Conservation (phyloP, 2,888 invertebrate genomes). For the Ochropacha duplaris region DNA sequence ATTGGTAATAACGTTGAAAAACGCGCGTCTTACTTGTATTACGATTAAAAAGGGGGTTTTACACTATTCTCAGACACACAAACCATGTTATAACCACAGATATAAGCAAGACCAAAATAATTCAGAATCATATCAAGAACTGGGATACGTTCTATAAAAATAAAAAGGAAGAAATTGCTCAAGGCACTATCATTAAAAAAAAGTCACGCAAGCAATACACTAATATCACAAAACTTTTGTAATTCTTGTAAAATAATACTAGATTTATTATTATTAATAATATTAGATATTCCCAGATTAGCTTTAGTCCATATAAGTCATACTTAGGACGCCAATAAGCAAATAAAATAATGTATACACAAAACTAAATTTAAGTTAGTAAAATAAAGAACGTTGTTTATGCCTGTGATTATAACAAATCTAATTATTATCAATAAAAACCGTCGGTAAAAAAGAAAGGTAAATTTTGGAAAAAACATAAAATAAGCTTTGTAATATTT, state of each 20-base stretch:
- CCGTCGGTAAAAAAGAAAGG: constrained; percentile 27
- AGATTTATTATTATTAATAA: too few relatives aligned
- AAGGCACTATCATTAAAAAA: neutral
- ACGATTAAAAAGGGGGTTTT: constrained; percentile 29
- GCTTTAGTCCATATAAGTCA: too few relatives aligned
- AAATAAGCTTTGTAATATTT: constrained; percentile 50
- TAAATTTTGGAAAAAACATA: constrained; percentile 44
- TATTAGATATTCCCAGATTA: neutral
- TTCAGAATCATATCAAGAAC: neutral
- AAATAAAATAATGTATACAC: too few relatives aligned
- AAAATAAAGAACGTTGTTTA: constrained; percentile 4
- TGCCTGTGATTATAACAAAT: constrained; percentile 40
- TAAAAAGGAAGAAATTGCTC: neutral
- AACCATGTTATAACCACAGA: constrained; percentile 39
- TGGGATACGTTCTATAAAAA: neutral
- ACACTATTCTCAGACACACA: constrained; percentile 22
- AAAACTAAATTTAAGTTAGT: neutral
- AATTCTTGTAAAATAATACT: neutral
- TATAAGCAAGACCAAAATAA: constrained; percentile 8
- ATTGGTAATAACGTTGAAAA: constrained; percentile 22
- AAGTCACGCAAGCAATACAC: constrained; percentile 5
- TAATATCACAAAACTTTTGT: constrained; percentile 11
- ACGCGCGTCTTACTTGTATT: constrained; percentile 20
- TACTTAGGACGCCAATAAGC: too few relatives aligned
- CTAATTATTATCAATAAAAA: constrained; percentile 23